Base-by-base conservation (phyloP, 2,888 invertebrate genomes). In the Epirrhoe alternata region DNA sequence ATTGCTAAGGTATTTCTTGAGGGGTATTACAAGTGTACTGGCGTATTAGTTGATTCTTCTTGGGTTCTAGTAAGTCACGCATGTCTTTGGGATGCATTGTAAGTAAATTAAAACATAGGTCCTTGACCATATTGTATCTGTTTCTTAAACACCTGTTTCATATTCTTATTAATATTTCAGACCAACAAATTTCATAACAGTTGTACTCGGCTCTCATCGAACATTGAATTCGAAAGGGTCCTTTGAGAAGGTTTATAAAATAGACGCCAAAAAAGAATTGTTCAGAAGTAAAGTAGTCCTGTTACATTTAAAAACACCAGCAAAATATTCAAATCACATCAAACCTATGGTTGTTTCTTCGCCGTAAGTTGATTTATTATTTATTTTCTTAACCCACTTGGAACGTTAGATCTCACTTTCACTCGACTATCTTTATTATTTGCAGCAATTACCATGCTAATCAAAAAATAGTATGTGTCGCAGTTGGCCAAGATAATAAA, bases 1-100 rank as follows among this genome's bases (percentile, higher is more conserved):
- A 88, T 95, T 77, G 96, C 95, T 0, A 95, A 96, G 75, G 89
- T 97, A 59, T 96, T 95, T 83, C 89, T 94, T 0, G 95, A 97
- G 78, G 97, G 97, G 2, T 83, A 89, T 65, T 95, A 96, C 70
- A 94, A 88, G 76, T 97, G 97, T 79, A 93, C 95, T 52, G 97
- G 96, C 5, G 93, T 95, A 42, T 87, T 97, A 62, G 82, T 97
- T 51, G 94, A 96, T 72, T 79, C 89, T 2, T 86, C 94, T 16
- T 97, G 97, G 96, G 91, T 97, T 60, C 79, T 97, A 64, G 87
- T 94, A 3, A 94, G 93, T 69, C 90, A 93, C 61, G 87, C 87
- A 12, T 97, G 96, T 77, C 85, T 90, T 45, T 86, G 86, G 86
- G 86, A 87, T 71, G 74, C 60, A 12, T 66, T 50, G 74, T 74